Conservation (phyloP, 2,888 invertebrate species). For the Cryptosula pallasiana region DNA sequence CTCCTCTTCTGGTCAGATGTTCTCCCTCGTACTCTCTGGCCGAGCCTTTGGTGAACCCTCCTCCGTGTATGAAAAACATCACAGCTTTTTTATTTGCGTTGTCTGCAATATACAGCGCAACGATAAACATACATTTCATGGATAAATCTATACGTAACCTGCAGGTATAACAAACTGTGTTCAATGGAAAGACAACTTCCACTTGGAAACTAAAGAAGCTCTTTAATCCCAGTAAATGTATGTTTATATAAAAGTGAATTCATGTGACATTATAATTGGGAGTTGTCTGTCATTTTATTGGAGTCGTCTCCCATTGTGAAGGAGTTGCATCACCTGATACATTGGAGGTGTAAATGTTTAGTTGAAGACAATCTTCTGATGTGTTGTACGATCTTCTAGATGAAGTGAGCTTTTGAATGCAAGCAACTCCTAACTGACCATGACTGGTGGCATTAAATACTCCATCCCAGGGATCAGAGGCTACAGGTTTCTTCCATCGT, state of each 20-base stretch:
- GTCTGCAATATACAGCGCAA: not conserved
- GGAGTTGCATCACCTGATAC: not conserved
- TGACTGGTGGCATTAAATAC: not conserved
- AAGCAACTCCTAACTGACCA: not conserved
- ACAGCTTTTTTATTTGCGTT: constrained; percentile 1
- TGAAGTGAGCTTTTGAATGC: not conserved
- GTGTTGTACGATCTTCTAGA: not conserved
- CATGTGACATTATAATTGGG: no score
- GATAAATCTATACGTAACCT: not conserved
- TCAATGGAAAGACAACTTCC: no score
- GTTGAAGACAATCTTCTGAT: constrained; percentile 18
- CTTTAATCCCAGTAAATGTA: no score
- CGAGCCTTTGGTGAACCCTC: constrained; percentile 24
- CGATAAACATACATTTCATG: not conserved
- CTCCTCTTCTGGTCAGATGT: constrained; percentile 29
- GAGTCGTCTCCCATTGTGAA: no score
- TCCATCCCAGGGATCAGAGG: not conserved
- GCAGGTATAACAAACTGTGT: no score
- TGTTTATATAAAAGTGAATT: no score
- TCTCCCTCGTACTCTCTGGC: constrained; percentile 20
- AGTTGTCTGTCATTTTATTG: no score
- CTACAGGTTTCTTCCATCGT: constrained; percentile 1
- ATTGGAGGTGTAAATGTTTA: constrained; percentile 5
- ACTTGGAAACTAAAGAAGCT: no score
- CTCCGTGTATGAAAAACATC: constrained; percentile 28